A percentile compares a stretch with the other conserved stretches of the same genome.
These are phyloP conservation scores for Phylloscopus trochiloides DNA, from an alignment of 2,113 vertebrate species.

Conservation along the genomic window DNA sequence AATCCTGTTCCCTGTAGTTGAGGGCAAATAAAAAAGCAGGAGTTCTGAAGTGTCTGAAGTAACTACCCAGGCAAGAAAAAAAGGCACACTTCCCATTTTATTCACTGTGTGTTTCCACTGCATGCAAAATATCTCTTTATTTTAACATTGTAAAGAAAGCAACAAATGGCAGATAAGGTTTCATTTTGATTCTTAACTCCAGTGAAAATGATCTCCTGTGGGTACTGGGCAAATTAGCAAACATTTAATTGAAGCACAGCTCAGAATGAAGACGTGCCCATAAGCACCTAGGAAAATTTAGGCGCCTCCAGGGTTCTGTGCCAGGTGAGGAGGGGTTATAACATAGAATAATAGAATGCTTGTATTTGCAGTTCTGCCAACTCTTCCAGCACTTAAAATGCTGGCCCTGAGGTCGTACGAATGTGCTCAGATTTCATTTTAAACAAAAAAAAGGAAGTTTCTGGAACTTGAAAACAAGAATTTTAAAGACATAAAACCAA, in stretches of 20 bases:
- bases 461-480: neutral
- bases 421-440: neutral
- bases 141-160: neutral
- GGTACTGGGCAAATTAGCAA: slow-evolving; percentile 14
- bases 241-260: neutral
- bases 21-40: neutral
- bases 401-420: neutral
- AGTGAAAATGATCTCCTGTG: neutral
- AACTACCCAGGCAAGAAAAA: neutral
- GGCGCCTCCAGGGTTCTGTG: neutral
- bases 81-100: neutral
- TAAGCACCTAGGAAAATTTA: slow-evolving; percentile 2
- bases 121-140: neutral
- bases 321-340: slow-evolving; percentile 17
- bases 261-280: neutral
- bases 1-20: neutral
- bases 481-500: neutral
- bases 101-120: neutral
- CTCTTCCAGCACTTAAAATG: neutral
- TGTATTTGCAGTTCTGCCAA: neutral
- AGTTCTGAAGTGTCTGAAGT: neutral
- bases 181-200: neutral
- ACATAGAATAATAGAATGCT: neutral
- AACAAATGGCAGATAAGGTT: neutral
- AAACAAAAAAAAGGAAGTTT: neutral